Conservation (phyloP, 2,113 vertebrate genomes). For the Neogale vison region DNA sequence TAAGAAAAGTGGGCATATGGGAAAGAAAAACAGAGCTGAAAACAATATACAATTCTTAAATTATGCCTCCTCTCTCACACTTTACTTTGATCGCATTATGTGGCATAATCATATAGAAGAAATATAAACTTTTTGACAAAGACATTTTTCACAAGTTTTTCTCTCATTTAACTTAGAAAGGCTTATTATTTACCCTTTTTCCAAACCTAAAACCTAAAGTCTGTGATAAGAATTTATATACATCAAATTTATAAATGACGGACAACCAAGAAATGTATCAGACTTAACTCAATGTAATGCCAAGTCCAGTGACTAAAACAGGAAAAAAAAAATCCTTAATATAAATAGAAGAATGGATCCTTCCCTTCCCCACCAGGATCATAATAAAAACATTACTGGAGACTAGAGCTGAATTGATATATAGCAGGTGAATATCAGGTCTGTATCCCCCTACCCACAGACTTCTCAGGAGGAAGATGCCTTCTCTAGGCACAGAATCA, state of each 20-base stretch:
- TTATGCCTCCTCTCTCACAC: neutral
- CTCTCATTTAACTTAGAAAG: neutral
- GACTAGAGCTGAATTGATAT: neutral
- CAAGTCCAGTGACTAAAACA: neutral
- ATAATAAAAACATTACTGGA: neutral
- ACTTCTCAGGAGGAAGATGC: neutral
- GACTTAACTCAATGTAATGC: neutral
- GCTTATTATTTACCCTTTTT: neutral
- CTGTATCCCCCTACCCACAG: neutral
- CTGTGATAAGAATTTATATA: neutral
- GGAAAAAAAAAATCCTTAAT: neutral
- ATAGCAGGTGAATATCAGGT: neutral
- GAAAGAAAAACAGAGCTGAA: neutral
- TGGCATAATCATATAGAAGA: neutral
- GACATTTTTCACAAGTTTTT: neutral
- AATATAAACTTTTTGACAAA: neutral
- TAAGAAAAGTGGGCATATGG: neutral
- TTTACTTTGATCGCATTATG: neutral
- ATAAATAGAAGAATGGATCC: neutral
- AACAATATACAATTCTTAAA: neutral
- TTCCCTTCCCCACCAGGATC: neutral
- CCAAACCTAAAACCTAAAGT: neutral
- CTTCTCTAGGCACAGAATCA: neutral
- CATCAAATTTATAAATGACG: neutral
- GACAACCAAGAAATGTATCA: neutral